Evolutionary conservation across 2,113 vertebrate genomes (phyloP).

Genomic region (Cervus canadensis): DNA sequence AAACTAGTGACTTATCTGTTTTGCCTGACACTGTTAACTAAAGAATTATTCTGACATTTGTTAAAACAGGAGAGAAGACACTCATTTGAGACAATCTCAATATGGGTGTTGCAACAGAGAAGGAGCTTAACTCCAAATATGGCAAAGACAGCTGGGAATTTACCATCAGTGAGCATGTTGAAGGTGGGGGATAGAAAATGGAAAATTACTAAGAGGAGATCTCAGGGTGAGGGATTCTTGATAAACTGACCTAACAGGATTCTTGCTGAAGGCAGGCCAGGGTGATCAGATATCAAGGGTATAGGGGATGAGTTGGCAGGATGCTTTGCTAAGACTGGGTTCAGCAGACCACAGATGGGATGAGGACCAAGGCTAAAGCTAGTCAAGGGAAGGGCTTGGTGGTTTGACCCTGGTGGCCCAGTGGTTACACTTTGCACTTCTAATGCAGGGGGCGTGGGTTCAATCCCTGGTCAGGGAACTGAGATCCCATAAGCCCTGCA

Average conservation of each 20-base stretch:
- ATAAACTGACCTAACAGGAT: neutral
- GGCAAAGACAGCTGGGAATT: neutral
- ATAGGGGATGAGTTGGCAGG: neutral
- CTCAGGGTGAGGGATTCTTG: neutral
- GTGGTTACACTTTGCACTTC: neutral
- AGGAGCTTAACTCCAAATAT: neutral
- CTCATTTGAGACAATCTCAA: neutral
- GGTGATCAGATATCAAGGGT: neutral
- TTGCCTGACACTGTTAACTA: neutral
- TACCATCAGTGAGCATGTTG: neutral
- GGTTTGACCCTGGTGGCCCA: neutral
- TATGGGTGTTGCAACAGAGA: neutral
- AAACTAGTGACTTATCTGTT: neutral
- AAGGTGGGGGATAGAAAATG: too few relatives aligned
- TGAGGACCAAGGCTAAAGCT: neutral
- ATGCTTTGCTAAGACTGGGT: neutral
- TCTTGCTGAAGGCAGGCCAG: neutral
- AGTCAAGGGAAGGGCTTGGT: neutral
- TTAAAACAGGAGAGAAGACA: neutral
- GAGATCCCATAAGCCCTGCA: neutral
- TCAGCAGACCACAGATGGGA: neutral
- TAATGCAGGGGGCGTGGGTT: neutral
- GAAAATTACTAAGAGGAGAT: neutral
- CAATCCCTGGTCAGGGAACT: neutral
- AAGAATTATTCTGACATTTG: neutral